These are phyloP conservation scores for Spinus olivaceus DNA, from an alignment of 2,797 vertebrate species.

Conservation along the genomic window DNA sequence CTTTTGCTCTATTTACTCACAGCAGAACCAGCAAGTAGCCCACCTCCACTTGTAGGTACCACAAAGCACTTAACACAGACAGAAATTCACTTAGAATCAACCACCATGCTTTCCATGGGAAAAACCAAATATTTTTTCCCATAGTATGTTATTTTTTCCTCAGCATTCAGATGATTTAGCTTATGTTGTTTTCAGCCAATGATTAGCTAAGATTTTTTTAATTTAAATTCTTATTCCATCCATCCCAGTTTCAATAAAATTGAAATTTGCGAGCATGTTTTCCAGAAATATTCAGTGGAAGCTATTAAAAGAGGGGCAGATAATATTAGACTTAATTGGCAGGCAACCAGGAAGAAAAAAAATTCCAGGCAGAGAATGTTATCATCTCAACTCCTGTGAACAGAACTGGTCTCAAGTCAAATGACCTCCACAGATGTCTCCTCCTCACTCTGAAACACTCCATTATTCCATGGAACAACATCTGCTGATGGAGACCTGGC, in stretches of 20 bases:
- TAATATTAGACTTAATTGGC: neutral
- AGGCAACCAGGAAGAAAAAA: neutral
- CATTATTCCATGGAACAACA: neutral
- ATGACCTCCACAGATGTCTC: neutral
- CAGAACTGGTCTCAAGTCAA: neutral
- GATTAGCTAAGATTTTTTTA: neutral
- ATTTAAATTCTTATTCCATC: neutral
- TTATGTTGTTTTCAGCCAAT: neutral
- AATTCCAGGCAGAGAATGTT: neutral
- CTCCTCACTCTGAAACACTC: neutral
- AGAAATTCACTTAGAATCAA: neutral
- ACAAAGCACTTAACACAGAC: neutral
- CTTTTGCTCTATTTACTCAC: neutral
- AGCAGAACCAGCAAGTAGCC: neutral
- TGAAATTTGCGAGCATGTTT: neutral
- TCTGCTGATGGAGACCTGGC: neutral
- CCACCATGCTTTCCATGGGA: neutral
- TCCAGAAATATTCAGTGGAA: neutral
- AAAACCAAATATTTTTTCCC: neutral
- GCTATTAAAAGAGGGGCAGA: neutral
- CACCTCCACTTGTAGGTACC: neutral
- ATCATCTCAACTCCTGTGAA: neutral
- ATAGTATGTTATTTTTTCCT: neutral
- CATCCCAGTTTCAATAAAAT: neutral
- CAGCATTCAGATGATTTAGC: neutral